phyloP scores from a whole-genome alignment of 2,888 invertebrate genomes.

The Pristionchus japonicus region DNA sequence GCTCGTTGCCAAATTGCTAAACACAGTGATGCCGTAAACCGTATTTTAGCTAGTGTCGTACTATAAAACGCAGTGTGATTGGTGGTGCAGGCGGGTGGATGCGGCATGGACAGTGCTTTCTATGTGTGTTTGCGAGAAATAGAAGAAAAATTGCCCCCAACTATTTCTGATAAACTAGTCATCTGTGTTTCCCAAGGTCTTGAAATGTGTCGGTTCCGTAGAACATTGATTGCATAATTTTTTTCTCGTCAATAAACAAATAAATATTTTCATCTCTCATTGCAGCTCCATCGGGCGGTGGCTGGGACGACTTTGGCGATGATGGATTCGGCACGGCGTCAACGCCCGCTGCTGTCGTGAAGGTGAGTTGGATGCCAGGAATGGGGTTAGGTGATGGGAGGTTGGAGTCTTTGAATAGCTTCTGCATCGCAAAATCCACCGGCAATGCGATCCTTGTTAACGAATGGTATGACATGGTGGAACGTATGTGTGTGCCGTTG shows the following conservation, averaged over 20 bases:
- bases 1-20: too few species aligned
- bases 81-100: too few species aligned
- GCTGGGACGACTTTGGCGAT: conserved; percentile 49
- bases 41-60: too few species aligned
- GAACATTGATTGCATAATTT: neutral
- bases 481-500: too few species aligned
- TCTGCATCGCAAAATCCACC: too few species aligned
- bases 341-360: neutral
- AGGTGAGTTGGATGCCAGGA: too few species aligned
- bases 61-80: too few species aligned
- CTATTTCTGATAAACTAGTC: neutral
- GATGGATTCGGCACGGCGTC: neutral
- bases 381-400: too few species aligned
- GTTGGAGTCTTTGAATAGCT: neutral
- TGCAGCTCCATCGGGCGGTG: neutral
- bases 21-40: too few species aligned
- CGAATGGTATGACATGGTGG: too few species aligned
- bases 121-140: neutral
- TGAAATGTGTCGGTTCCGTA: neutral
- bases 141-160: neutral
- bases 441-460: too few species aligned
- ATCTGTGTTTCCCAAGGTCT: neutral
- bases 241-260: neutral
- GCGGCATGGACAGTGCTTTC: neutral
- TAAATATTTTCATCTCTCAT: neutral